A percentile compares a stretch with the other conserved stretches of the same genome.
phyloP scores from a whole-genome alignment of 2,113 vertebrate genomes.

The Alligator mississippiensis region DNA sequence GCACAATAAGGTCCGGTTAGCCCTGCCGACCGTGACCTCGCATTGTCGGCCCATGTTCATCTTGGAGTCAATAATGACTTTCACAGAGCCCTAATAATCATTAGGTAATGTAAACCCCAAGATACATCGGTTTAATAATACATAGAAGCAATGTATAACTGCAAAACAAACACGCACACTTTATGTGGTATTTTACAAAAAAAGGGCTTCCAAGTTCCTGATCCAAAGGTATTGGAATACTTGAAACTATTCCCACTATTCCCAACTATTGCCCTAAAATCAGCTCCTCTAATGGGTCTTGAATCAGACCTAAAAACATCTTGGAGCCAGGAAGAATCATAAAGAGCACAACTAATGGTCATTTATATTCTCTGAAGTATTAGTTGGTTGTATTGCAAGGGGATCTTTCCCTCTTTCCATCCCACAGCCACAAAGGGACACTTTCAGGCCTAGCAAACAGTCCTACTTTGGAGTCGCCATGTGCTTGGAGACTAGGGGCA shows the following conservation, averaged over 20 bases:
- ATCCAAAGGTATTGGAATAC: slow-evolving; percentile 7
- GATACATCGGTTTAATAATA: neutral
- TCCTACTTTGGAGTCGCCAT: neutral
- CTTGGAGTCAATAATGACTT: no score
- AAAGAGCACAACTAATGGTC: neutral
- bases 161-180: neutral
- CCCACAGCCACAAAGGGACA: neutral
- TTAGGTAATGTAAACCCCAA: neutral
- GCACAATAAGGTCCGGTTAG: no score
- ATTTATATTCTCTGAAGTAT: neutral
- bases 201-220: neutral
- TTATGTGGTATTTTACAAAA: neutral
- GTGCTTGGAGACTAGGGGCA: neutral
- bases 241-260: slow-evolving; percentile 2
- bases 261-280: no score
- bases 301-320: neutral
- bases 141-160: slow-evolving; percentile 24
- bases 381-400: neutral
- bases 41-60: no score
- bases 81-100: neutral
- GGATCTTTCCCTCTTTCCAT: neutral
- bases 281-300: neutral
- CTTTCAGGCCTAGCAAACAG: no score
- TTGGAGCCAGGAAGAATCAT: neutral
- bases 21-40: no score